Evolutionary conservation across 1,140 invertebrate genomes (phyloP), one percentile per base, ranked within the genome.

Genomic region (Aricia agestis): DNA sequence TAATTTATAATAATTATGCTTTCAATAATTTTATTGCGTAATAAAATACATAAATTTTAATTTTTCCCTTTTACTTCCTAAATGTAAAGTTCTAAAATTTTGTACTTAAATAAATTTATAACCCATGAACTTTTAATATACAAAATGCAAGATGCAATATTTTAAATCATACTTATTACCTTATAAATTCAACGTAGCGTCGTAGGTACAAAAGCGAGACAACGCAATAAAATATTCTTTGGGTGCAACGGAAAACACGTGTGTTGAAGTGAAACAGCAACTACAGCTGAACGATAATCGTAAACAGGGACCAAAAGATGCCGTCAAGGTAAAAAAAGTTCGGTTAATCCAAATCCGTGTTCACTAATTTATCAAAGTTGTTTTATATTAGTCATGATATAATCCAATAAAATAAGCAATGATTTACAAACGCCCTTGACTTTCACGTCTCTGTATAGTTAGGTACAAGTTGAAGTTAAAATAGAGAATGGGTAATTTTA

Each of bases 311-410:
- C 68, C 59, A 25, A 73, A 72, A 68, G 17, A 82, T 75, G 81
- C 66, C 59, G 82, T 78, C 86, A 89, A 87, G 85, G 85, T 87
- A 74, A 84, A 80, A 74, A 79, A 84, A 82, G 84, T 79, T 69
- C 71, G 77, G 78, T 78, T 70, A 76, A 52, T 73, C 75, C 73
- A 82, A 84, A 86, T 82, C 83, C 79, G 80, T 80, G 82, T 75
- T 11, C 59, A 63, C 59, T 19, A 63, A 63, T 63, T 63, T 63
- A 63, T 19, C 9, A 25, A 63, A 1, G 17, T 63, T 63, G 59
- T 63, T 25, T 19, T 82, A 81, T 84, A 82, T 77, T 78, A 81
- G 72, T 74, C 79, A 78, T 87, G 81, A 83, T 87, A 78, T 87
- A 61, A 79, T 84, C 76, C 77, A 78, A 79, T 77, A 80, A 76